Evolutionary conservation across 2,113 vertebrate genomes (phyloP).

Genomic region (Choloepus hoffmanni): DNA sequence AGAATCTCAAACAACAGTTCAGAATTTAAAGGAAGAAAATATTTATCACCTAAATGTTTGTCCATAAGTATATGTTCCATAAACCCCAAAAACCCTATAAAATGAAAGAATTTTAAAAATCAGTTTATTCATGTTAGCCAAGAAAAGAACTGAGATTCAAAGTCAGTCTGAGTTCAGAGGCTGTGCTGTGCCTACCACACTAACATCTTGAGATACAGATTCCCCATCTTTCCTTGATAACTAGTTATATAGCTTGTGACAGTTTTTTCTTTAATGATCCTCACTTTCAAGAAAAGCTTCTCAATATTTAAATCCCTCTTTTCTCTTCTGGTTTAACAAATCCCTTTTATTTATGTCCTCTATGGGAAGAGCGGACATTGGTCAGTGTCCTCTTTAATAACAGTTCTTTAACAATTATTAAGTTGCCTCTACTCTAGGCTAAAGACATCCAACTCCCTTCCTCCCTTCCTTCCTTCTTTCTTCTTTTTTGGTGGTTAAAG

Average conservation of each 20-base stretch:
- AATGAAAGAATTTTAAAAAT: neutral
- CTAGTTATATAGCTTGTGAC: neutral
- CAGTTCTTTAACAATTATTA: slow-evolving; percentile 17
- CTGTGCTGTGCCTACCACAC: rapidly evolving
- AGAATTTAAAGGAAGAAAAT: neutral
- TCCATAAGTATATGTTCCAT: neutral
- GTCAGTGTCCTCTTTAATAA: neutral
- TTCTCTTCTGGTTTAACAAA: neutral
- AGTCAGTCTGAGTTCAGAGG: neutral
- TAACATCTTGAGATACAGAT: neutral
- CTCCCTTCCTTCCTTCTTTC: no score
- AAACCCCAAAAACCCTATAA: neutral
- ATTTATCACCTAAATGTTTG: neutral
- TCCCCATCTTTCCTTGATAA: neutral
- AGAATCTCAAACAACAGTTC: neutral
- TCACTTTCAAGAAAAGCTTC: slow-evolving; percentile 59
- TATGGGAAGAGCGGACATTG: neutral
- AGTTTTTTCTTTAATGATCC: neutral
- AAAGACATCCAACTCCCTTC: neutral
- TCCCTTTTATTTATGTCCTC: neutral
- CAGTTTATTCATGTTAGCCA: neutral
- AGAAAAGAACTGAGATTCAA: neutral
- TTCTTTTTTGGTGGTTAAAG: neutral
- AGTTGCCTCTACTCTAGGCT: neutral
- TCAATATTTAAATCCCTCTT: neutral